Conservation (phyloP, 2,888 invertebrate species). For the Dorcus hopei region DNA sequence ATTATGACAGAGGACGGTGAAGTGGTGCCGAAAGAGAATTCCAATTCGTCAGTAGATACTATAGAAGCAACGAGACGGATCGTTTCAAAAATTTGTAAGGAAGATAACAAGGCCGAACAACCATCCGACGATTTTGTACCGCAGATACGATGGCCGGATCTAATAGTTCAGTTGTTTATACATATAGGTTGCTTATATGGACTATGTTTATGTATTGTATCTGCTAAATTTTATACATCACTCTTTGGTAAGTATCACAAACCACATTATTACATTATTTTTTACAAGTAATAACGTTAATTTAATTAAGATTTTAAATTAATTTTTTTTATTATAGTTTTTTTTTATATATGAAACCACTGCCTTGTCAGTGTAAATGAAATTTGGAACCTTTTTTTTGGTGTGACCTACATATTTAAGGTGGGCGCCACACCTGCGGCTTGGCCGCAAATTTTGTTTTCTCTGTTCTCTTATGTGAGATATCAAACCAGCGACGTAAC, state of each 20-base stretch:
- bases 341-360: too few species aligned
- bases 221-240: conserved; percentile 61
- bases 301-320: too few species aligned
- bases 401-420: too few species aligned
- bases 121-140: conserved; percentile 52
- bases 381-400: too few species aligned
- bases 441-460: too few species aligned
- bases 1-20: conserved; percentile 4
- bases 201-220: conserved; percentile 60
- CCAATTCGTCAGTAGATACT: background rate
- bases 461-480: too few species aligned
- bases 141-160: conserved; percentile 69
- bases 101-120: conserved; percentile 6
- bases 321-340: too few species aligned
- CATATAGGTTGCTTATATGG: conserved; percentile 71
- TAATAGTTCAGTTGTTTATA: conserved; percentile 65
- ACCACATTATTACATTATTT: background rate
- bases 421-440: too few species aligned
- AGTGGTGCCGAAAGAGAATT: background rate
- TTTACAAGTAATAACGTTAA: too few species aligned
- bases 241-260: conserved; percentile 67
- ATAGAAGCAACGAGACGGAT: background rate
- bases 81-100: background rate
- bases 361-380: too few species aligned
- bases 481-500: too few species aligned